Evolutionary conservation across 2,113 vertebrate species (phyloP), one percentile per base, ranked within the genome.

Genomic region (Seriola aureovittata): DNA sequence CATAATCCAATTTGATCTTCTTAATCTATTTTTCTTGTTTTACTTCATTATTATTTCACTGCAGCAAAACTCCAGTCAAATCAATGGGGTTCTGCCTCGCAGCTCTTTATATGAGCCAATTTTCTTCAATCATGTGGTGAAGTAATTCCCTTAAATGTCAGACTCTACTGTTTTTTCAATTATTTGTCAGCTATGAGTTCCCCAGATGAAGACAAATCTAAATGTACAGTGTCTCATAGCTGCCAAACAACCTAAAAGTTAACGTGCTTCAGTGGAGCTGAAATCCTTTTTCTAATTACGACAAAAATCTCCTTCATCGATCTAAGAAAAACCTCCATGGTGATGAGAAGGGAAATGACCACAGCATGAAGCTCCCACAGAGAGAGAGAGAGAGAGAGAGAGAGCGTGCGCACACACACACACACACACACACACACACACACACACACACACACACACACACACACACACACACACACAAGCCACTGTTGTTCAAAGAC

Each of bases 291-390:
- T 71, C 54, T 79, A 78, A 86, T 89, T 87, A 32, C 12, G 12
- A 54, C 12, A 59, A 87, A 84, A 80, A 74, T 21, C 38, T 77
- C 59, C 52, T 50, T 36, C 59, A 42, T 73, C 44, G 60, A 75
- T 85, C 73, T 73, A 32, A 69, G 64, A 70, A 77, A 83, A 84
- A 71, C 57, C 70, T 85, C 48, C 2, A 36, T 25, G 23, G 57
- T 75, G 80, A 81, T 77, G 74, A 75, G 65, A 85, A 84, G 75
- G 80, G 81, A 89, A 89, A 71, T 36, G 77, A 86, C 82, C 90
- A 89, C 78, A 71, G 19, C 67, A 57, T 85, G 34, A 63, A 85
- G 75, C 80, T 91, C 89, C 88, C 86, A 80, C 59, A 21, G 82
- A 89, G 86, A 88, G 65, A 25, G 21, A 66, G 7, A 71, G 66